These are phyloP conservation scores for Morinoia aosen DNA, from an alignment of 2,888 invertebrate genomes.

Conservation along the genomic window DNA sequence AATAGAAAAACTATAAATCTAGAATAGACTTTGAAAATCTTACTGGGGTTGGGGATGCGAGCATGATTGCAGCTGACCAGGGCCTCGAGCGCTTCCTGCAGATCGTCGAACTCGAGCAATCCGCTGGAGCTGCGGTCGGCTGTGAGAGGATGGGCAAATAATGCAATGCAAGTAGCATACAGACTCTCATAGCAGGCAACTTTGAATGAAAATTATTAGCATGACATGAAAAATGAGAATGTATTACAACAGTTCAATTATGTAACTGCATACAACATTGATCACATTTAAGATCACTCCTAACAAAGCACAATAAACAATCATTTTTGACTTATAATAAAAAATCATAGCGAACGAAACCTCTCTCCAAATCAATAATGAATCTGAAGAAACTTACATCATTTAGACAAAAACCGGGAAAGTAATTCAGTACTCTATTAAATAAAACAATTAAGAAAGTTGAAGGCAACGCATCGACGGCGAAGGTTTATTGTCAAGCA, in stretches of 20 bases:
- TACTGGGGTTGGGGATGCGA: conserved; percentile 90
- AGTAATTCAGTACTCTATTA: neutral
- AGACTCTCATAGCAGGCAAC: neutral
- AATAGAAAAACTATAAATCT: no score
- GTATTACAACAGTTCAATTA: neutral
- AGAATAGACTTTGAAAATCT: neutral
- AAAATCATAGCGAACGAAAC: neutral
- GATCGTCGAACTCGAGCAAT: conserved; percentile 92
- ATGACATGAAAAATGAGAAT: neutral
- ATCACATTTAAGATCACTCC: neutral
- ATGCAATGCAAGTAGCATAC: neutral
- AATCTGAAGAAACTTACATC: neutral
- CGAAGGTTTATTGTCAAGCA: neutral
- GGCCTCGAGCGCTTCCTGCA: conserved; percentile 93
- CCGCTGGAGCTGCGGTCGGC: conserved; percentile 83
- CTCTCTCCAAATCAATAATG: neutral
- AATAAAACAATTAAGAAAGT: neutral
- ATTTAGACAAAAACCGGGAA: neutral
- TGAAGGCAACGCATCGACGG: neutral
- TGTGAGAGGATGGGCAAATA: conserved; percentile 36
- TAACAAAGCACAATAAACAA: neutral
- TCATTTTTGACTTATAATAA: neutral
- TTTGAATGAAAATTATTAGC: neutral
- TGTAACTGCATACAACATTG: neutral
- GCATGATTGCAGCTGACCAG: conserved; percentile 97